phyloP scores from a whole-genome alignment of 2,113 vertebrate genomes.

The Buteo buteo region DNA sequence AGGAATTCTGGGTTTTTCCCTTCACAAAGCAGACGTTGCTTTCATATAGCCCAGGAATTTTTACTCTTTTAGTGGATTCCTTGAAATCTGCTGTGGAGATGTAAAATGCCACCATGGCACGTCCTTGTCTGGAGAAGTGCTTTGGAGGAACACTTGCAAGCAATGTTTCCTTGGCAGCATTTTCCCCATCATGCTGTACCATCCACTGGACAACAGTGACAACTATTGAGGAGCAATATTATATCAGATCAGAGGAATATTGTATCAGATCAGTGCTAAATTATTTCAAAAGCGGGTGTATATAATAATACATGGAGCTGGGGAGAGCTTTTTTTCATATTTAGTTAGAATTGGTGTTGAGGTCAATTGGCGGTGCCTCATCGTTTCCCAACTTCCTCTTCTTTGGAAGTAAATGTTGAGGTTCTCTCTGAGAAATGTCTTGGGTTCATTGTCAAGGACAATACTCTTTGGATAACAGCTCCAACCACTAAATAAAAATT shows the following conservation, averaged over 20 bases:
- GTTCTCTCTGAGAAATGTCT: neutral
- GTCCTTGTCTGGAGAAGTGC: accelerated
- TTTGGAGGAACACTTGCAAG: neutral
- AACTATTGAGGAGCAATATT: neutral
- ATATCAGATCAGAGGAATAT: accelerated
- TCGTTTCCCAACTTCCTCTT: neutral
- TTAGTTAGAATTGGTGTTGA: neutral
- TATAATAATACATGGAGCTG: neutral
- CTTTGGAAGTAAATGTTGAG: neutral
- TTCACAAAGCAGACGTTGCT: neutral
- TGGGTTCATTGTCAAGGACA: neutral
- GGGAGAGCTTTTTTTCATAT: accelerated
- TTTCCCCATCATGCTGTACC: neutral
- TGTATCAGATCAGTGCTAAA: neutral
- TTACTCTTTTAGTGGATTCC: neutral
- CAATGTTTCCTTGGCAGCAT: neutral
- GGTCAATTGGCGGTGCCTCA: accelerated
- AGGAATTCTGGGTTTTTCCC: neutral
- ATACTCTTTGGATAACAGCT: neutral
- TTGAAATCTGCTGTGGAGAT: neutral
- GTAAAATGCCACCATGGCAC: accelerated
- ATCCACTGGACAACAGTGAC: accelerated
- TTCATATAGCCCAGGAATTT: neutral
- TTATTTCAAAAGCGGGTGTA: accelerated
- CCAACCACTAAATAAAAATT: neutral